These are phyloP conservation scores for Alligator mississippiensis DNA, from an alignment of 2,113 vertebrate species.

Conservation along the genomic window DNA sequence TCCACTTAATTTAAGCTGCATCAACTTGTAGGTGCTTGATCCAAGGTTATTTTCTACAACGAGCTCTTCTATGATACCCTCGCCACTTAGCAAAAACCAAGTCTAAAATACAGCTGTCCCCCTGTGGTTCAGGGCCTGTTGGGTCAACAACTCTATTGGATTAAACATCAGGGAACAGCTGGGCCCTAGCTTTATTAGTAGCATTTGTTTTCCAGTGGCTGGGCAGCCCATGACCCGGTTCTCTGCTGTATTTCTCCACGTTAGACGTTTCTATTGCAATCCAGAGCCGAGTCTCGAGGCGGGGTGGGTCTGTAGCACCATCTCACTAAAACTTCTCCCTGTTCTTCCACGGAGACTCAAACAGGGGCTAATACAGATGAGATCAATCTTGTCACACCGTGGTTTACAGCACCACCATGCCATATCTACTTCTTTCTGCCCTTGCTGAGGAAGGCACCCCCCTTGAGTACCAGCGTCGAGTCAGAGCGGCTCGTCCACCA, in stretches of 20 bases:
- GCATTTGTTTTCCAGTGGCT: constrained; percentile 39
- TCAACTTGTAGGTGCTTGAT: not conserved
- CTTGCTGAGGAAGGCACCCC: no score
- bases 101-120: not conserved
- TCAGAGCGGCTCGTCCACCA: no score
- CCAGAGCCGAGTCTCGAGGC: not conserved
- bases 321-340: rapidly evolving
- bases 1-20: not conserved
- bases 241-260: not conserved
- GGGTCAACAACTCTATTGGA: not conserved
- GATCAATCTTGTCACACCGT: no score
- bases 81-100: not conserved
- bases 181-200: not conserved
- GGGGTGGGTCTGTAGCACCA: not conserved
- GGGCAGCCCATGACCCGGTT: not conserved
- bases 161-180: not conserved
- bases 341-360: not conserved
- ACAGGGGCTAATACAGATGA: no score
- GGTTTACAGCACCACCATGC: no score
- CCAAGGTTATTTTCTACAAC: not conserved
- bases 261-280: not conserved
- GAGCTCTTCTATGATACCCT: not conserved
- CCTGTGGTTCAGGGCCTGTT: no score
- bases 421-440: no score
- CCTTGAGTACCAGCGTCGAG: no score